phyloP scores from a whole-genome alignment of 2,888 invertebrate genomes.

The Euzophera pinguis region DNA sequence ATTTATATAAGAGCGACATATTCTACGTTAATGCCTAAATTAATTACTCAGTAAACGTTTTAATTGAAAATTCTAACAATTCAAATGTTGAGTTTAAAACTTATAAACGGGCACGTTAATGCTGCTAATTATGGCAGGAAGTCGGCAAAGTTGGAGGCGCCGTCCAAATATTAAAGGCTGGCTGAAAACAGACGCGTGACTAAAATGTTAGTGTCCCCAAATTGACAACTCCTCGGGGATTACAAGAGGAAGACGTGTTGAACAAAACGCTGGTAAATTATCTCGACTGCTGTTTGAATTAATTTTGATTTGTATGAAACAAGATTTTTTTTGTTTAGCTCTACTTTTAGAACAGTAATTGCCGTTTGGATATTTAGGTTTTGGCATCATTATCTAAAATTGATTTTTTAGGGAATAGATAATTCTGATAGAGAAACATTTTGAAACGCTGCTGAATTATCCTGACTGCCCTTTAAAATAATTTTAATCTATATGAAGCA shows the following conservation, averaged over 20 bases:
- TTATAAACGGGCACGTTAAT: slow-evolving; percentile 1
- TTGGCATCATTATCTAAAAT: too few relatives aligned
- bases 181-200: slow-evolving; percentile 7
- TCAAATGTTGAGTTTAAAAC: neutral
- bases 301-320: too few relatives aligned
- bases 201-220: slow-evolving; percentile 4
- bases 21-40: neutral
- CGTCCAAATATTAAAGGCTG: slow-evolving; percentile 3
- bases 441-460: too few relatives aligned
- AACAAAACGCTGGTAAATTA: neutral
- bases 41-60: neutral
- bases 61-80: neutral
- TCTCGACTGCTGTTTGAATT: too few relatives aligned
- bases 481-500: too few relatives aligned
- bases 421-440: too few relatives aligned
- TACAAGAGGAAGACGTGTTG: neutral
- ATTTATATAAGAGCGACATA: too few relatives aligned
- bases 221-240: neutral
- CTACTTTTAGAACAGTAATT: too few relatives aligned
- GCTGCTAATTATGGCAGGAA: neutral
- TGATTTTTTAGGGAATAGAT: too few relatives aligned
- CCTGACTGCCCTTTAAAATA: too few relatives aligned
- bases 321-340: too few relatives aligned
- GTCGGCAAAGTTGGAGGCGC: slow-evolving; percentile 1
- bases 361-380: too few relatives aligned